Evolutionary conservation across 2,113 vertebrate species (phyloP).

Genomic region (Phrynocephalus versicolor): DNA sequence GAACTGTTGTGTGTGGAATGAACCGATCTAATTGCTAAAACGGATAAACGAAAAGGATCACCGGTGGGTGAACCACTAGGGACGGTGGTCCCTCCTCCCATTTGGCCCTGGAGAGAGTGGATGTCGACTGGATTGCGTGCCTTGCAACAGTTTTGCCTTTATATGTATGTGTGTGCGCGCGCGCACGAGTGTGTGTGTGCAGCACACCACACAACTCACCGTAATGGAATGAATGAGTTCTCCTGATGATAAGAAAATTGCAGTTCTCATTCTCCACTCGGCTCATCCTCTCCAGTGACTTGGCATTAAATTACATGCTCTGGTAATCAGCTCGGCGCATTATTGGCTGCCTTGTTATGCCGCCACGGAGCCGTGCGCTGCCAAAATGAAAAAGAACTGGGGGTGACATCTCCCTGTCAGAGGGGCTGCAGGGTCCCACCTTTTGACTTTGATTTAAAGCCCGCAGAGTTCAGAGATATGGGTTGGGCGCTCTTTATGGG

Average conservation of each 20-base stretch:
- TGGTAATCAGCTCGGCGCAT: slow-evolving; percentile 34
- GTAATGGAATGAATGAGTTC: slow-evolving; percentile 43
- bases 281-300: slow-evolving; percentile 53
- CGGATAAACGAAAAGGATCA: accelerated
- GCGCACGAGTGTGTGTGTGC: neutral
- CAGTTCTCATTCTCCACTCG: slow-evolving; percentile 45
- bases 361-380: neutral
- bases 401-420: neutral
- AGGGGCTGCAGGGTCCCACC: neutral
- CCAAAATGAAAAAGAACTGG: neutral
- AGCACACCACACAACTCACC: neutral
- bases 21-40: neutral
- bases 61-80: neutral
- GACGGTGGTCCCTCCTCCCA: too few relatives aligned
- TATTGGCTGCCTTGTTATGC: slow-evolving; percentile 13
- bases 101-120: neutral
- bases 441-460: neutral
- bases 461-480: neutral
- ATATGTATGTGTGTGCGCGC: neutral
- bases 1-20: neutral
- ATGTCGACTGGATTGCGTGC: neutral
- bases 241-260: slow-evolving; percentile 40
- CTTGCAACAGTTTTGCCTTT: neutral
- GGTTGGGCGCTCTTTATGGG: neutral
- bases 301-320: slow-evolving; percentile 60